Percentiles rank a stretch among this genome's conserved stretches.
Conservation (phyloP, 2,797 vertebrate species). For the Martes flavigula region DNA sequence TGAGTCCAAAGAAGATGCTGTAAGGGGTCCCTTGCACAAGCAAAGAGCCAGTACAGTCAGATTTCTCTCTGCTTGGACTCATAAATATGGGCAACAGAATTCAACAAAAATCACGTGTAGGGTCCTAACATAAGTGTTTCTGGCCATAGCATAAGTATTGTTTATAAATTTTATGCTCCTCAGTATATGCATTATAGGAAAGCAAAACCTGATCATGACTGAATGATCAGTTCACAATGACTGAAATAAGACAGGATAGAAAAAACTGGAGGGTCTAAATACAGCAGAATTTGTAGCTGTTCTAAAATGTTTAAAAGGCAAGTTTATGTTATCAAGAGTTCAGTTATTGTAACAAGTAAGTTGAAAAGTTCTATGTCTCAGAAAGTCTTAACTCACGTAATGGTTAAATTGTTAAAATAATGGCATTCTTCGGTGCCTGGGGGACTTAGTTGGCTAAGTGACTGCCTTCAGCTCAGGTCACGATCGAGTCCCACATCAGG, state of each 20-base stretch:
- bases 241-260: not conserved
- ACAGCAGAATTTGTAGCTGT: not conserved
- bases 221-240: not conserved
- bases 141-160: not conserved
- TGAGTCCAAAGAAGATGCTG: not conserved
- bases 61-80: not conserved
- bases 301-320: not conserved
- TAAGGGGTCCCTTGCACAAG: not conserved
- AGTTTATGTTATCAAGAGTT: not conserved
- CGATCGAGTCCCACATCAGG: too few species aligned
- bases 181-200: not conserved
- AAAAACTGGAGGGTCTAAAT: not conserved
- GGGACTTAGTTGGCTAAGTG: too few species aligned
- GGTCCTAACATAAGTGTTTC: not conserved
- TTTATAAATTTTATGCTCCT: not conserved
- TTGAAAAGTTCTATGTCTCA: not conserved
- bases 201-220: not conserved
- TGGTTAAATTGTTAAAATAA: not conserved
- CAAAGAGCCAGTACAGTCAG: not conserved
- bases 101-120: not conserved
- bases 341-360: not conserved
- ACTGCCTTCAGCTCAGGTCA: too few species aligned
- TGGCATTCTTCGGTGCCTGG: too few species aligned
- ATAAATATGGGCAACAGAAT: not conserved
- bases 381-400: not conserved